A percentile compares a stretch with the other conserved stretches of the same genome.
These are phyloP conservation scores for Andricus quercusramuli DNA, from an alignment of 2,888 invertebrate species.

Conservation along the genomic window DNA sequence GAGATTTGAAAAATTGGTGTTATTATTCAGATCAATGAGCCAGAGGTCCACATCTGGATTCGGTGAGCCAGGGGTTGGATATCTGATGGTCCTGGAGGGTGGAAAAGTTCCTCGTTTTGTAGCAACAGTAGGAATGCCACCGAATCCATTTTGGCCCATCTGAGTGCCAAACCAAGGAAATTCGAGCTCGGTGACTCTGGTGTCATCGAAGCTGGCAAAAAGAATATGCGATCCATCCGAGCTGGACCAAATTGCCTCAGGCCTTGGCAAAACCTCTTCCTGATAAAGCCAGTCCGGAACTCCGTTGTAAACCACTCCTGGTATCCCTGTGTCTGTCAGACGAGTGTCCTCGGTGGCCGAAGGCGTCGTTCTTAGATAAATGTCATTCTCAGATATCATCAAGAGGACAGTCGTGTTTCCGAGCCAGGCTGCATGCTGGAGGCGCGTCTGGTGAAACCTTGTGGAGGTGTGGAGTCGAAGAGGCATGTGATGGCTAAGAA, in stretches of 20 bases:
- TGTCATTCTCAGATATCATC: slow-evolving; percentile 93
- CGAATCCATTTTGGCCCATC: slow-evolving; percentile 78
- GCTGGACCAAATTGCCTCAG: slow-evolving; percentile 92
- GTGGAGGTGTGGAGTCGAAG: slow-evolving; percentile 89
- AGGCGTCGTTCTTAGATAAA: slow-evolving; percentile 89
- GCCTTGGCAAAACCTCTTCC: slow-evolving; percentile 92
- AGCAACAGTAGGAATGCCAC: slow-evolving; percentile 67
- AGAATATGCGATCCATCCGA: slow-evolving; percentile 90
- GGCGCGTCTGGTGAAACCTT: slow-evolving; percentile 84
- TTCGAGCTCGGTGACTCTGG: slow-evolving; percentile 75
- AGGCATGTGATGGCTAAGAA: slow-evolving; percentile 89
- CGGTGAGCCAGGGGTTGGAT: slow-evolving; percentile 92
- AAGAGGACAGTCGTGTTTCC: slow-evolving; percentile 88
- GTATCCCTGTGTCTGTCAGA: slow-evolving; percentile 87
- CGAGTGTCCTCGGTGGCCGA: slow-evolving; percentile 83
- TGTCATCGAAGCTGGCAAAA: slow-evolving; percentile 93
- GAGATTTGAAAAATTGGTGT: slow-evolving; percentile 77
- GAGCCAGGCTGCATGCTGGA: slow-evolving; percentile 92
- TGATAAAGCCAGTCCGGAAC: slow-evolving; percentile 98
- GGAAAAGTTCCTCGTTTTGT: slow-evolving; percentile 86
- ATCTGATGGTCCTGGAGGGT: slow-evolving; percentile 88
- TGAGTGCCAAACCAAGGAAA: slow-evolving; percentile 90
- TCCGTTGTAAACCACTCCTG: slow-evolving; percentile 93
- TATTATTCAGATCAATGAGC: slow-evolving; percentile 88
- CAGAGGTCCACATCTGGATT: slow-evolving; percentile 92